Percentiles rank a stretch among this genome's conserved stretches.
These are phyloP conservation scores for Ochropleura plecta DNA, from an alignment of 2,888 invertebrate genomes.

Conservation along the genomic window DNA sequence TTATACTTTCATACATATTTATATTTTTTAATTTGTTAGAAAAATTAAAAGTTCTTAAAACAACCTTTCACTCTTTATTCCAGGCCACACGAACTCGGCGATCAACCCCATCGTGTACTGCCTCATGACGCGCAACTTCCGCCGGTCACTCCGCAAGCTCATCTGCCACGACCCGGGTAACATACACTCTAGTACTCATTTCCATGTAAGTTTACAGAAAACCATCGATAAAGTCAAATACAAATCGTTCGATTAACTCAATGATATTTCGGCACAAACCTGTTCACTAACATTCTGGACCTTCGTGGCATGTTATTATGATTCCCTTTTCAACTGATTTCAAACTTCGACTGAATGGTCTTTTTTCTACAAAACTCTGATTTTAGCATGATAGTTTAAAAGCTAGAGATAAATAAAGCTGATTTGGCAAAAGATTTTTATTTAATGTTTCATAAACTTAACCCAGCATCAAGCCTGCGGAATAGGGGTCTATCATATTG, in stretches of 20 bases:
- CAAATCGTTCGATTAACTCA: conserved; percentile 14
- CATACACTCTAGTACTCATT: conserved; percentile 89
- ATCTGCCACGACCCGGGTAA: conserved; percentile 89
- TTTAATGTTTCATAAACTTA: background rate
- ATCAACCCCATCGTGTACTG: conserved; percentile 95
- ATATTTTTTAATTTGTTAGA: too few species aligned
- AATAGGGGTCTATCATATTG: background rate
- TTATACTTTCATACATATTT: too few species aligned
- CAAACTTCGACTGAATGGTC: background rate
- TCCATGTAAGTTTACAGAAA: conserved; percentile 86
- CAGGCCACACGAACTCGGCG: conserved; percentile 94
- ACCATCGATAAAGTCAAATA: conserved; percentile 37
- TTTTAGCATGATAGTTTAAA: background rate
- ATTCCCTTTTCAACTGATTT: background rate
- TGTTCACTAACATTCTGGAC: conserved; percentile 5
- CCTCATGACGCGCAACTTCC: conserved; percentile 93
- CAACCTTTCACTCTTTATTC: conserved; percentile 32
- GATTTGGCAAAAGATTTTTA: background rate
- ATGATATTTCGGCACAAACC: conserved; percentile 10
- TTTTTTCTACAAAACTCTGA: background rate
- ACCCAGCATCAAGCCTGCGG: background rate
- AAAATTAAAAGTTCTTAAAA: background rate
- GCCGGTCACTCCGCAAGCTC: conserved; percentile 92
- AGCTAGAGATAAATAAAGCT: background rate
- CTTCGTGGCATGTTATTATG: conserved; percentile 16